Evolutionary conservation across 2,113 vertebrate genomes (phyloP).

Genomic region (Daphoenositta chrysoptera): DNA sequence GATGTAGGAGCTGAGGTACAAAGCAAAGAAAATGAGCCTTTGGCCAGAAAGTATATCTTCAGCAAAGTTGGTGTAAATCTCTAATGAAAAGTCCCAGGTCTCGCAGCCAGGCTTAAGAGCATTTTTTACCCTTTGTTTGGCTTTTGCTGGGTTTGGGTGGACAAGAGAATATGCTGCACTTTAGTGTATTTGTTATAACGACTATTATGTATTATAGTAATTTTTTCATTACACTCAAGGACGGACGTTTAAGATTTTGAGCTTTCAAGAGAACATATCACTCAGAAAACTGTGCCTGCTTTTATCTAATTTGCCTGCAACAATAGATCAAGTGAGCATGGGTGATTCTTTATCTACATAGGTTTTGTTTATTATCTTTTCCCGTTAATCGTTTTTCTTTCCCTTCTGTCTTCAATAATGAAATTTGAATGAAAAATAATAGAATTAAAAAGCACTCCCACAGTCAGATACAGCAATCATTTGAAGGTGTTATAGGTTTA

Average conservation of each 20-base stretch:
- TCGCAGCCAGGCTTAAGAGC: not conserved
- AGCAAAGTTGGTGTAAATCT: not conserved
- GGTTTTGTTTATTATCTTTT: constrained; percentile 11
- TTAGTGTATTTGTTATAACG: not conserved
- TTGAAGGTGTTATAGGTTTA: not conserved
- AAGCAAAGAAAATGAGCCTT: not conserved
- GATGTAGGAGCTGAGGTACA: not conserved
- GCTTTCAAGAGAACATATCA: not conserved
- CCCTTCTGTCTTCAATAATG: not conserved
- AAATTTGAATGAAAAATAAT: not conserved
- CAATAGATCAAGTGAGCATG: not conserved
- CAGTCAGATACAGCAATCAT: not conserved
- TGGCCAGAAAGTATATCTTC: not conserved
- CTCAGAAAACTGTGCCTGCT: not conserved
- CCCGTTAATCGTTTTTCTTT: constrained; percentile 1
- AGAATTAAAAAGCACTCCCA: not conserved
- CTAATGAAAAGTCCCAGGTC: not conserved
- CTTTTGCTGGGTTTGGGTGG: not conserved
- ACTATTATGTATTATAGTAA: not conserved
- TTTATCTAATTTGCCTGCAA: not conserved
- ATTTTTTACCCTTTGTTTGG: not conserved
- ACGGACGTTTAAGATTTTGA: not conserved
- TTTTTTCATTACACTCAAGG: not conserved
- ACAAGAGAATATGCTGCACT: not conserved
- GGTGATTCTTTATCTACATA: not conserved